These are phyloP conservation scores for Atrichornis clamosus DNA, from an alignment of 2,113 vertebrate genomes.

Conservation along the genomic window DNA sequence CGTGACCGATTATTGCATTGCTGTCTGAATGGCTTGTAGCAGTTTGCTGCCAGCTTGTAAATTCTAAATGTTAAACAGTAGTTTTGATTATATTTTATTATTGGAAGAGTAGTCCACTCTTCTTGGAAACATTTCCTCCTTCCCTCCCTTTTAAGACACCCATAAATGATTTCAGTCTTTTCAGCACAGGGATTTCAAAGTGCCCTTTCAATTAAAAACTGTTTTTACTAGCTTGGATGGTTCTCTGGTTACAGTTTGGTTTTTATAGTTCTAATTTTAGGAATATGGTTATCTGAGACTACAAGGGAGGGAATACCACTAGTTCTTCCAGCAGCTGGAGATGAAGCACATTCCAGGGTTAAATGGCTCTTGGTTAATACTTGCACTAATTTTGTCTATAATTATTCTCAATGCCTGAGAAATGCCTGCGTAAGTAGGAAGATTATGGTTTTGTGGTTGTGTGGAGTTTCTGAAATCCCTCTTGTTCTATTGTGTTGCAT, in stretches of 20 bases:
- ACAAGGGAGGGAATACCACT: neutral
- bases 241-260: conserved; percentile 21
- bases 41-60: neutral
- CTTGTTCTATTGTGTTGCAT: neutral
- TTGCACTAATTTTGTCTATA: neutral
- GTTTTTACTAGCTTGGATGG: neutral
- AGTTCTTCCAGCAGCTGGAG: neutral
- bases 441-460: neutral
- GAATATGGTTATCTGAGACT: conserved; percentile 39
- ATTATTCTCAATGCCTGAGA: neutral
- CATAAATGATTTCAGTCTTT: neutral
- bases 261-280: conserved; percentile 50
- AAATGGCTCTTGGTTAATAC: neutral
- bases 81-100: neutral
- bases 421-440: neutral
- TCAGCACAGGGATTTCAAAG: neutral
- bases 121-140: neutral
- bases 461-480: neutral
- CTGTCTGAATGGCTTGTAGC: neutral
- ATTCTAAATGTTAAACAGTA: neutral
- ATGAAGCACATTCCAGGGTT: neutral
- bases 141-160: neutral
- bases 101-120: neutral
- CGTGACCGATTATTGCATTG: neutral
- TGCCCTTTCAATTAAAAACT: conserved; percentile 1